Percentiles rank a stretch among this genome's conserved stretches.
Evolutionary conservation across 2,113 vertebrate genomes (phyloP).

Genomic region (Calypte anna): DNA sequence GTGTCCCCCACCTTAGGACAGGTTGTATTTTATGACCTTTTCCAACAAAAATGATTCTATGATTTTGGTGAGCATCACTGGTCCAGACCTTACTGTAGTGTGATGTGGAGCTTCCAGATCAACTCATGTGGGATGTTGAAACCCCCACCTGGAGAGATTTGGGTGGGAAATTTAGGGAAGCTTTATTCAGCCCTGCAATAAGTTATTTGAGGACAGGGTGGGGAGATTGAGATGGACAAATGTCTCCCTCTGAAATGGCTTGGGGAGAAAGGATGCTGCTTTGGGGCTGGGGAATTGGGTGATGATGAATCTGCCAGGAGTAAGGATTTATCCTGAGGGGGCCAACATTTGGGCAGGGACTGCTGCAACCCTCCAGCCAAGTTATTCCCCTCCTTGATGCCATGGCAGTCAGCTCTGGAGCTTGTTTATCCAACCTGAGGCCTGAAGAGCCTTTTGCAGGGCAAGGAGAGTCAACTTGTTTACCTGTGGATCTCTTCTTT

Average conservation of each 20-base stretch:
- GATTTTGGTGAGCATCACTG: accelerated
- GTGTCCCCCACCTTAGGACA: accelerated
- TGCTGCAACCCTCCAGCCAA: neutral
- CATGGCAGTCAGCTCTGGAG: neutral
- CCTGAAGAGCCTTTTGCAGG: neutral
- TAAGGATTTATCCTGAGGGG: no score
- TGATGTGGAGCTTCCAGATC: accelerated
- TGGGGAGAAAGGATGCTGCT: no score
- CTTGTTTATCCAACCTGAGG: neutral
- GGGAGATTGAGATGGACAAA: neutral
- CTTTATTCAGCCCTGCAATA: neutral
- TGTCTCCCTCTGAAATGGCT: accelerated
- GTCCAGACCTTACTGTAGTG: accelerated
- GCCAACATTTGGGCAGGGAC: neutral
- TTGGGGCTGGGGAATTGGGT: no score
- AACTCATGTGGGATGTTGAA: neutral
- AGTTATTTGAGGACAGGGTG: neutral
- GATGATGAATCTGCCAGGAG: no score
- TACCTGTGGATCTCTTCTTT: accelerated
- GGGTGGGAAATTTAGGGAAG: neutral
- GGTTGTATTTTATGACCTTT: neutral
- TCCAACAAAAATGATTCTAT: no score
- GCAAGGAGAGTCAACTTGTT: neutral
- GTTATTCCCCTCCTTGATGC: neutral
- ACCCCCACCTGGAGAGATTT: neutral